These are phyloP conservation scores for Agrypnus murinus DNA, from an alignment of 2,888 invertebrate genomes.

Conservation along the genomic window DNA sequence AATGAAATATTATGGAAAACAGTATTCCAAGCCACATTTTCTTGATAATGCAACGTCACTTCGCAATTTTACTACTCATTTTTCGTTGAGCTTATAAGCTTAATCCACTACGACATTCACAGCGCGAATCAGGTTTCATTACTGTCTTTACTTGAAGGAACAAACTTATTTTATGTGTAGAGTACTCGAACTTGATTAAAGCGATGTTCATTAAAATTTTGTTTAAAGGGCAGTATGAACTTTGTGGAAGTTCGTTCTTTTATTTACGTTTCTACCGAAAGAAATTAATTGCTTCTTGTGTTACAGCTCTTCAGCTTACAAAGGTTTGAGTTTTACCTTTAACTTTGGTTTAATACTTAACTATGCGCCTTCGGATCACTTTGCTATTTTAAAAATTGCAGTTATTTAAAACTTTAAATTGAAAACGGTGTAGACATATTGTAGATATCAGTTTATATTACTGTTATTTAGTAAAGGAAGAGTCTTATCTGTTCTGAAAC, in stretches of 20 bases:
- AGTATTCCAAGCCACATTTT: constrained; percentile 37
- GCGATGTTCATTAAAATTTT: constrained; percentile 33
- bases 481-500: no score
- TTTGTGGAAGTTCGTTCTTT: constrained; percentile 20
- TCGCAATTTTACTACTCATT: constrained; percentile 38
- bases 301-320: constrained; percentile 4
- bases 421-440: no score
- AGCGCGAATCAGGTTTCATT: constrained; percentile 6
- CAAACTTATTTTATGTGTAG: constrained; percentile 22
- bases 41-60: constrained; percentile 39
- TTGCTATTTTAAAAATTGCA: not conserved
- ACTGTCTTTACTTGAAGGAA: constrained; percentile 10
- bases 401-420: no score
- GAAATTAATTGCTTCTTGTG: constrained; percentile 31
- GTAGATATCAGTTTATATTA: no score
- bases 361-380: not conserved
- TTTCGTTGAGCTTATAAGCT: constrained; percentile 7
- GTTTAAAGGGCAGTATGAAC: constrained; percentile 19
- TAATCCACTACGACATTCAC: constrained; percentile 19
- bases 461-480: no score
- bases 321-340: constrained; percentile 12
- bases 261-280: constrained; percentile 23
- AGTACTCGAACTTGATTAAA: constrained; percentile 29
- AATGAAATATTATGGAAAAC: constrained; percentile 34
- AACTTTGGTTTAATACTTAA: constrained; percentile 2